Base-by-base conservation (phyloP, 2,113 vertebrate species). In the Bufo bufo region DNA sequence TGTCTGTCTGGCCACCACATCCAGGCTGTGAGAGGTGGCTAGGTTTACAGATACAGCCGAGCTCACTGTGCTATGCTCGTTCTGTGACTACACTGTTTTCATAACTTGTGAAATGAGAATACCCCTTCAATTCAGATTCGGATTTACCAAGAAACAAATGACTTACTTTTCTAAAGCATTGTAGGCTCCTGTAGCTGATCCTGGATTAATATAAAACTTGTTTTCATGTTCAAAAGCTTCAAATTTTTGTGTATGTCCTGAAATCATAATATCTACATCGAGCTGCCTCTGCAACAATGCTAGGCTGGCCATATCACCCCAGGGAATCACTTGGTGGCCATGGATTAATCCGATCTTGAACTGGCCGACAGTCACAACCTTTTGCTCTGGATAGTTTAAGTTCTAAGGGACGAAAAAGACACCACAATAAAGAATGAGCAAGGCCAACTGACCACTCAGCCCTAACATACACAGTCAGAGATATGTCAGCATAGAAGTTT, bases 141-240 rank as follows among this genome's bases (percentile, higher is more conserved):
- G 20, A 19, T 63, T 20, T 63, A 63, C 1, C n/a, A 59, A 13
- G 43, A 17, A 61, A 33, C 63, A 81, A 45, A 87, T 78, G n/a
- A 94, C 93, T 94, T 92, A 99, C 98, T 97, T 97, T 93, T 99
- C 99, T 94, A 98, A 96, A 91, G 97, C 97, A 71, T 96, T 98
- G 92, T 99, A 99, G 17, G 99, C 99, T 89, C 99, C 99, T n/a
- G 98, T 99, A 85, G 99, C 98, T 79, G 99, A 99, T 65, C 98
- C 99, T 0, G 99, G 98, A 91, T 99, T 99, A 92, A 99, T 99
- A 91, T 99, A 99, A 95, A 99, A 99, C 93, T 99, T 99, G 94
- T 99, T 99, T 92, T 99, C 98, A 1, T 99, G 98, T 92, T 99
- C 98, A 74, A 99, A 99, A 0, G 98, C 98, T 93, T 99, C 98